Evolutionary conservation across 2,797 vertebrate species (phyloP).

Genomic region (Kryptopterus vitreolus): DNA sequence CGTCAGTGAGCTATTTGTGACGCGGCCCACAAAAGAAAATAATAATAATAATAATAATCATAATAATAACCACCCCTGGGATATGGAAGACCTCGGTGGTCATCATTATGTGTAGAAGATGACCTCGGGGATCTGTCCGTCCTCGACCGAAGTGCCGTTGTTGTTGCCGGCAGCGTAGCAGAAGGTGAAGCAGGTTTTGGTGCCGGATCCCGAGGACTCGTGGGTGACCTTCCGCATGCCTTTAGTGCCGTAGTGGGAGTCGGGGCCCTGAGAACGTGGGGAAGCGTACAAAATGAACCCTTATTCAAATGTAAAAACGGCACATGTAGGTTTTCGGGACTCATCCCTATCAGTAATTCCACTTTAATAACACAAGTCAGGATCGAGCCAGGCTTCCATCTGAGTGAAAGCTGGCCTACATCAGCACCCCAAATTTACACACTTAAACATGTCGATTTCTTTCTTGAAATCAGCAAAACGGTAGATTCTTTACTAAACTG

Average conservation of each 20-base stretch:
- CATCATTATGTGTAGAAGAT: constrained; percentile 93
- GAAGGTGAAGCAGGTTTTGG: constrained; percentile 96
- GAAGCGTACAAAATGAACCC: neutral
- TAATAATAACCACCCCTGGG: no score
- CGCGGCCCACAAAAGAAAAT: neutral
- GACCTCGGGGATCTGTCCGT: constrained; percentile 98
- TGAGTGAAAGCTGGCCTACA: neutral
- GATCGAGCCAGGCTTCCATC: neutral
- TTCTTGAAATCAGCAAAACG: neutral
- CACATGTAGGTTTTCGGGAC: neutral
- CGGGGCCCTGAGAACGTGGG: constrained; percentile 80
- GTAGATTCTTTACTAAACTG: neutral
- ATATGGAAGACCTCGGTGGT: constrained; percentile 46
- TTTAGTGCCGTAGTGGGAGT: constrained; percentile 97
- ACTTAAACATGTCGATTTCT: neutral
- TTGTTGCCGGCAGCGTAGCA: constrained; percentile 97
- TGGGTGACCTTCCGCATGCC: constrained; percentile 93
- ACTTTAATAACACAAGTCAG: neutral
- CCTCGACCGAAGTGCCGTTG: constrained; percentile 97
- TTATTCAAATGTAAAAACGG: neutral
- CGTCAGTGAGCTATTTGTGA: constrained; percentile 19
- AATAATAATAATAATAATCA: no score
- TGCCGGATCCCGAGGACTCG: constrained; percentile 87
- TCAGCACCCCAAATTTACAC: neutral
- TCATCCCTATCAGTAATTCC: neutral